Conservation (phyloP, 1,140 invertebrate species). For the Gonioctena quinquepunctata region DNA sequence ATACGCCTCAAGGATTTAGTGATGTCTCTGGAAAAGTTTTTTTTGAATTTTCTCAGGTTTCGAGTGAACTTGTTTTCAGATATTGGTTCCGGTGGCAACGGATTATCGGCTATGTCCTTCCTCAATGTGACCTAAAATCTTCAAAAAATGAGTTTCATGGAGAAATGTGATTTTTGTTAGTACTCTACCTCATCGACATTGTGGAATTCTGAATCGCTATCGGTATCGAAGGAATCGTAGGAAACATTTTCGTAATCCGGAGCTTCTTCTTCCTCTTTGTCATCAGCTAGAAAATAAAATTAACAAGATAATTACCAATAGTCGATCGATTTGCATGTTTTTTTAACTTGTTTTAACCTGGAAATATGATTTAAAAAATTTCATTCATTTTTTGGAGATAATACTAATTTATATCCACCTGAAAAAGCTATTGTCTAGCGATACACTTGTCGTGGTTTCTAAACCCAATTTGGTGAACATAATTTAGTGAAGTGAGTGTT, state of each 20-base stretch:
- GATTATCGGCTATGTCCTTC: slow-evolving; percentile 58
- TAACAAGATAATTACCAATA: no score
- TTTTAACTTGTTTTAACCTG: no score
- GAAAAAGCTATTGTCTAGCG: no score
- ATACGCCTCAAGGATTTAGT: slow-evolving; percentile 51
- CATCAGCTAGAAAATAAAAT: no score
- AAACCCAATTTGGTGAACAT: no score
- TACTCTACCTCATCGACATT: background rate
- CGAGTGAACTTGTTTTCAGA: slow-evolving; percentile 58
- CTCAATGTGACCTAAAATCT: background rate
- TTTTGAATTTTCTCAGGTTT: slow-evolving; percentile 46
- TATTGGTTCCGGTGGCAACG: slow-evolving; percentile 64
- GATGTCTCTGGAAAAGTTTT: slow-evolving; percentile 50
- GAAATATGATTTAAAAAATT: no score
- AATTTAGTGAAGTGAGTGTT: no score
- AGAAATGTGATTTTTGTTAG: background rate
- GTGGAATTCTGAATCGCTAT: slow-evolving; percentile 58
- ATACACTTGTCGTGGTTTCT: no score
- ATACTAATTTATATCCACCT: no score
- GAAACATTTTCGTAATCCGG: slow-evolving; percentile 56
- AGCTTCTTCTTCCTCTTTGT: slow-evolving; percentile 15
- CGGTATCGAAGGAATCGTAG: slow-evolving; percentile 68
- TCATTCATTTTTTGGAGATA: no score
- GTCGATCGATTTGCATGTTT: no score
- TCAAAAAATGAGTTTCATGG: background rate